Percentiles rank a stretch among this genome's conserved stretches.
Evolutionary conservation across 2,113 vertebrate species (phyloP).

Genomic region (Tetrax tetrax): DNA sequence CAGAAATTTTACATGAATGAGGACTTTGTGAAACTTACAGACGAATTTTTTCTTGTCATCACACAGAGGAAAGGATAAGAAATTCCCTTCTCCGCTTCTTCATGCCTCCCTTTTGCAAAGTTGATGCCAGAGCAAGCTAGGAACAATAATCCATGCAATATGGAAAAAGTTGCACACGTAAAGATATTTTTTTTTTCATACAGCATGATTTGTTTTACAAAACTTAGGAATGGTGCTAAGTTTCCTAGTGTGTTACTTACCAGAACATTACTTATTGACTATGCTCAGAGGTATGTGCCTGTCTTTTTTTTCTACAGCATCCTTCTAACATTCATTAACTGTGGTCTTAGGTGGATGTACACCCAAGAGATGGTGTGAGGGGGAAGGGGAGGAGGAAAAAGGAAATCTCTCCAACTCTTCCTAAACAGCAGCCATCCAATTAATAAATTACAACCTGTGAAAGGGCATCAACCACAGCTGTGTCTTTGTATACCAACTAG

Average conservation of each 20-base stretch:
- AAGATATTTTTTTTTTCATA: background rate
- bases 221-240: background rate
- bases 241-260: background rate
- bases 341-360: background rate
- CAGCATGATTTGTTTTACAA: background rate
- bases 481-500: background rate
- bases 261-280: background rate
- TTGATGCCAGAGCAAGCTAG: background rate
- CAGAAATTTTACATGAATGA: background rate
- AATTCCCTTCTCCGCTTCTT: background rate
- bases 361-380: background rate
- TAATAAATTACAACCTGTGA: background rate
- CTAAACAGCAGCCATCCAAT: background rate
- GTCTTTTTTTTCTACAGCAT: background rate
- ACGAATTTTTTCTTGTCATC: background rate
- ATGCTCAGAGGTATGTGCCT: fast-evolving
- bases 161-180: background rate
- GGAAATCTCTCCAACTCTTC: background rate
- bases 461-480: background rate
- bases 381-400: background rate
- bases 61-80: background rate
- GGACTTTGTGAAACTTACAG: background rate
- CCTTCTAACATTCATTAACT: background rate
- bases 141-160: background rate
- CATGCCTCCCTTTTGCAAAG: background rate